Evolutionary conservation across 2,888 invertebrate species (phyloP), one percentile per base, ranked within the genome.

Genomic region (Phyllotreta cruciferae): DNA sequence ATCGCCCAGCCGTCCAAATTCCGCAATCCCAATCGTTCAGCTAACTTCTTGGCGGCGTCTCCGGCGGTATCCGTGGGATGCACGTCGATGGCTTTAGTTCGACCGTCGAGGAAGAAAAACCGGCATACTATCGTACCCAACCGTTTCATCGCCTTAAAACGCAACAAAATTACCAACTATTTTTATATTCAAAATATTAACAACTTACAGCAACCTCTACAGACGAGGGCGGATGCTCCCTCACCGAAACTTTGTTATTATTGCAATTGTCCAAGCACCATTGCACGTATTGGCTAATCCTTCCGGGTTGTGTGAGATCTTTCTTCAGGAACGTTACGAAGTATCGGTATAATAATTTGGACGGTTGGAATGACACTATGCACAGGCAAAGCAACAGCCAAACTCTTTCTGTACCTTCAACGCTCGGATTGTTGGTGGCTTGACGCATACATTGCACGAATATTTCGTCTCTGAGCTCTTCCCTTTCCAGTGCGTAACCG

Each of bases 241-340:
- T 81, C 1, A 92, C 90, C 42, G 89, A 89, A 3, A 90, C 90
- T 79, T 94, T 91, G 3, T 91, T 92, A 67, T 93, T 93, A 69
- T 94, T 89, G 73, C 96, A 93, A 83, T 96, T 96, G 77, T 95
- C 95, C 57, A 95, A 85, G 78, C 96, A 96, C 93, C 95, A 96
- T 80, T 94, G 93, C 7, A 95, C 94, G 77, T 94, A 95, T 79
- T 95, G 94, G 6, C 88, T 84, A 14, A 91, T 82, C 74, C 88
- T 87, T 4, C 90, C 90, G 52, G 88, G 88, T 56, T 86, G 82
- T n/a, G 85, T 83, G 24, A 89, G 77, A 77, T 88, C 90, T 77
- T 90, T 90, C 73, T 87, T 87, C 54, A 93, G 81, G 77, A 91
- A 92, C 10, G 90, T 89, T 36, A 90, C 85, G 71, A 91, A 90